These are phyloP conservation scores for Epistrophe grossulariae DNA, from an alignment of 2,888 invertebrate genomes.

Conservation along the genomic window DNA sequence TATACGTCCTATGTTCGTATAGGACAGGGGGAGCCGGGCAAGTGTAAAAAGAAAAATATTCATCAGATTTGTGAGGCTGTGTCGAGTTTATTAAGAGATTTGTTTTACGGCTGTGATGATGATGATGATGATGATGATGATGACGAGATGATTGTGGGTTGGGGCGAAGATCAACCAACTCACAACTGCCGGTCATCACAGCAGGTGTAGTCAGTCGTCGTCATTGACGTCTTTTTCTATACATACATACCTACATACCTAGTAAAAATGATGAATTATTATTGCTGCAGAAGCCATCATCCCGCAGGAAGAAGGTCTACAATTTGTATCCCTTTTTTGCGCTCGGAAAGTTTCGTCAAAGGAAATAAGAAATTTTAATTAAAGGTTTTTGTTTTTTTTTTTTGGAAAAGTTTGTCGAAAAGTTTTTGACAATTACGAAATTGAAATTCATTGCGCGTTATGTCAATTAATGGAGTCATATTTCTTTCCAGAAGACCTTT, in stretches of 20 bases:
- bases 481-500: constrained; percentile 50
- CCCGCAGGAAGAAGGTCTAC: constrained; percentile 36
- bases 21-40: constrained; percentile 31
- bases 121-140: not conserved
- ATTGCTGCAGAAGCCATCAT: constrained; percentile 3
- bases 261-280: constrained; percentile 26
- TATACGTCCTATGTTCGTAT: not conserved
- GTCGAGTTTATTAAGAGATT: constrained; percentile 38
- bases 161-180: not conserved
- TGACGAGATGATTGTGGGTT: not conserved
- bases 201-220: constrained; percentile 47
- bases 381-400: no score
- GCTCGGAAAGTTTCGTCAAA: constrained; percentile 28
- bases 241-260: no score
- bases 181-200: constrained; percentile 36
- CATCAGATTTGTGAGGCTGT: constrained; percentile 52
- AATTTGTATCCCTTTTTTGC: constrained; percentile 55
- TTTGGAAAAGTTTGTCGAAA: constrained; percentile 32
- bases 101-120: constrained; percentile 15
- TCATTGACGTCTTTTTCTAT: not conserved
- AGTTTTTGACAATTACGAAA: constrained; percentile 71
- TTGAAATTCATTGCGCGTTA: constrained; percentile 66
- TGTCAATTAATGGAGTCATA: constrained; percentile 66
- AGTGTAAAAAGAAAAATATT: constrained; percentile 68
- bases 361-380: constrained; percentile 65